These are phyloP conservation scores for Physella acuta DNA, from an alignment of 1,140 invertebrate genomes.

Conservation along the genomic window DNA sequence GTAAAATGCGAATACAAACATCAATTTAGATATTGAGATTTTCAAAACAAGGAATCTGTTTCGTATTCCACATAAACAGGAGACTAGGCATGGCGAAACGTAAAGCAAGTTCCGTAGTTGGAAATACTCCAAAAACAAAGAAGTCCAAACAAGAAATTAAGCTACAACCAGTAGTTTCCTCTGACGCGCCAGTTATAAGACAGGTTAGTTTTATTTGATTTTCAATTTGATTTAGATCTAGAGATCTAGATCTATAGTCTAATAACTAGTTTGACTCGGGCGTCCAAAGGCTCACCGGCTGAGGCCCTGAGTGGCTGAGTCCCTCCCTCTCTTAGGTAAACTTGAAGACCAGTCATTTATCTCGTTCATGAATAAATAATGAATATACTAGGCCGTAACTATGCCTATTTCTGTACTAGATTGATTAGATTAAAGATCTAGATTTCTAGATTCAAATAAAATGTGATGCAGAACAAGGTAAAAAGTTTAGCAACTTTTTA, in stretches of 20 bases:
- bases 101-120: background rate
- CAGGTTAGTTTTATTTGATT: background rate
- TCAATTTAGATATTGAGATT: too few relatives aligned
- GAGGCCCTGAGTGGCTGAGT: background rate
- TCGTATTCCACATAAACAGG: too few relatives aligned
- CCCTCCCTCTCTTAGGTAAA: background rate
- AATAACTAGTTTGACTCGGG: too few relatives aligned
- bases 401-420: background rate
- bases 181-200: background rate
- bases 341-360: background rate
- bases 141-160: slow-evolving; percentile 1
- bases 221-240: background rate
- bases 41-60: too few relatives aligned
- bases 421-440: background rate
- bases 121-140: background rate
- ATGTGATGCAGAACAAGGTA: background rate
- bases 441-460: background rate
- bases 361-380: background rate
- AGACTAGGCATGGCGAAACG: slow-evolving; percentile 9
- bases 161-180: slow-evolving; percentile 4
- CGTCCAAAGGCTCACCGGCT: too few relatives aligned
- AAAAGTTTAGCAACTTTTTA: too few relatives aligned
- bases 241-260: background rate
- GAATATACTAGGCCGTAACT: background rate
- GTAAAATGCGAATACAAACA: too few relatives aligned